Conservation (phyloP, 92 coral and sea anemone species). For the Paragorgia papillata region DNA sequence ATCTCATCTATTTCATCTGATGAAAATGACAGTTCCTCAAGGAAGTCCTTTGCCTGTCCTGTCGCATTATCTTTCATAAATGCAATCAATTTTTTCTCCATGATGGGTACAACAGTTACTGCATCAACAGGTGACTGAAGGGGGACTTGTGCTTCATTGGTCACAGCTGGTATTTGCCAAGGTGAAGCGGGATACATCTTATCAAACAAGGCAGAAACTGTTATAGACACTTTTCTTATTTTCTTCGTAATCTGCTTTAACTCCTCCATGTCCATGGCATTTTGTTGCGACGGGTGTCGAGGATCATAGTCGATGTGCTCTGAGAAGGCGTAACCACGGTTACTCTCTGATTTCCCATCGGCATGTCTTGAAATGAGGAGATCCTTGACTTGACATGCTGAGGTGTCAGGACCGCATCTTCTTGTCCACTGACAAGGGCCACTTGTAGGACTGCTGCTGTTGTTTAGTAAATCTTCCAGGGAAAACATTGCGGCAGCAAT, state of each 20-base stretch:
- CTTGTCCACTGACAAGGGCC: conserved; percentile 17
- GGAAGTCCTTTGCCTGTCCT: not conserved
- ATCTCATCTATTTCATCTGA: not conserved
- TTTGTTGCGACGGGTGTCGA: not conserved
- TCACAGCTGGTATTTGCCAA: too few species aligned
- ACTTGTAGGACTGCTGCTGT: conserved; percentile 12
- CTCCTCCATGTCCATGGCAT: too few species aligned
- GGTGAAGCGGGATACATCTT: not conserved
- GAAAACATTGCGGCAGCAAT: conserved; percentile 24
- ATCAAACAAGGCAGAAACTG: not conserved
- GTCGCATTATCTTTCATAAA: not conserved
- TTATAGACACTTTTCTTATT: not conserved
- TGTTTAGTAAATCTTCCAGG: conserved; percentile 25
- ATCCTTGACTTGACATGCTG: conserved; percentile 3
- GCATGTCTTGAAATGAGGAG: not conserved
- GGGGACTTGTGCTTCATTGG: not conserved
- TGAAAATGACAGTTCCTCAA: not conserved
- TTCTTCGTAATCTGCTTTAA: not conserved
- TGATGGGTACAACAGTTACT: not conserved
- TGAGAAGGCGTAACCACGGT: not conserved
- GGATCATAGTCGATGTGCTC: not conserved
- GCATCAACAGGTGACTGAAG: not conserved
- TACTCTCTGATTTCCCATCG: not conserved
- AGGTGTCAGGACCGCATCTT: not conserved
- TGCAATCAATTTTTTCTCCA: not conserved